Conservation (phyloP, 2,113 vertebrate species). For the Choloepus hoffmanni region DNA sequence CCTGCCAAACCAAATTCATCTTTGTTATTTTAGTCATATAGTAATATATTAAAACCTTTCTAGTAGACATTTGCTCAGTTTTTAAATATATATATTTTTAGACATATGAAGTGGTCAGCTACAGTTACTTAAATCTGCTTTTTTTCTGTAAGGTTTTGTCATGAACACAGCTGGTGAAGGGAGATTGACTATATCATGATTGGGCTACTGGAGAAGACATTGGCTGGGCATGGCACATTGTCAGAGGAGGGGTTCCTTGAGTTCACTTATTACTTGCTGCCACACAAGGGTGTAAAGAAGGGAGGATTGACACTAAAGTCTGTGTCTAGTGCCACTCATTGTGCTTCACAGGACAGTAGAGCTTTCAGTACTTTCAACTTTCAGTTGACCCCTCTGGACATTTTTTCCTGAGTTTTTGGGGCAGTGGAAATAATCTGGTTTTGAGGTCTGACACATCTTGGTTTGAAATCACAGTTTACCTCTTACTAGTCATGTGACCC, state of each 20-base stretch:
- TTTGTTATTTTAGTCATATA: background rate
- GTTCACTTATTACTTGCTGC: background rate
- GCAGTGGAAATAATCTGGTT: background rate
- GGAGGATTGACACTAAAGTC: rapidly evolving
- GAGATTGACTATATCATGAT: background rate
- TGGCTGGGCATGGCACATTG: background rate
- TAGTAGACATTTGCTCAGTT: background rate
- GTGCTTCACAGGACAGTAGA: background rate
- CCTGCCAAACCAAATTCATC: background rate
- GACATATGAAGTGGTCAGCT: background rate
- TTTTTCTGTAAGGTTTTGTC: background rate
- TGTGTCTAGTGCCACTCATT: background rate
- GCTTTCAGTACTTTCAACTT: background rate
- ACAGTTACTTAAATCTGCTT: background rate
- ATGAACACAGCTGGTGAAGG: background rate
- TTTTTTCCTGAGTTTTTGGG: background rate
- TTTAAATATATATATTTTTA: background rate
- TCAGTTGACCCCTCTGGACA: background rate
- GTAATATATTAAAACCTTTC: background rate
- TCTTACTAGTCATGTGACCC: background rate
- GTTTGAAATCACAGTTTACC: background rate
- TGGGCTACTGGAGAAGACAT: background rate
- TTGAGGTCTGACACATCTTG: background rate
- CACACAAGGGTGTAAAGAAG: background rate
- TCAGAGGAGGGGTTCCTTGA: background rate